Evolutionary conservation across 2,888 invertebrate genomes (phyloP), one percentile per base, ranked within the genome.

Genomic region (Microdon myrmicae): DNA sequence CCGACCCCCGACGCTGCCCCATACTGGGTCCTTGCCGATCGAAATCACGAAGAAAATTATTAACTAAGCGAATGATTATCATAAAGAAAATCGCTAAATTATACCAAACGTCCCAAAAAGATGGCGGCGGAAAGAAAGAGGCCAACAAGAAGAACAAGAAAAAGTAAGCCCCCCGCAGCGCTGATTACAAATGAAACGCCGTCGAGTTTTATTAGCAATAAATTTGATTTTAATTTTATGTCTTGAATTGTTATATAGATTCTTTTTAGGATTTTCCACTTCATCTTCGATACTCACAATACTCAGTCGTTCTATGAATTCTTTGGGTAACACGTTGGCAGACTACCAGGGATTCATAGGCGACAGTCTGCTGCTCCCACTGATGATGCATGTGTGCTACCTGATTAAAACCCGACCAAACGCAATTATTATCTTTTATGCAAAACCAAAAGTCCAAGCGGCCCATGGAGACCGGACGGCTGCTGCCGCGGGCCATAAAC

Each of bases 181-280:
- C 13, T 44, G 44, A 49, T 49, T 39, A 29, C 55, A 45, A 55
- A 61, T 55, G 49, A 61, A 61, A 61, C 55, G 49, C 55, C 49
- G 48, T 55, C 55, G 49, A 44, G 17, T 45, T 61, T 55, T 38
- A 55, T 39, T 41, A 49, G 20, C 49, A 25, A 61, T 61, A 61
- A 61, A 61, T 61, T 61, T 49, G 37, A 19, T 14, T 51, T 45
- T 39, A 45, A 41, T 39, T 61, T 51, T 39, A 28, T n/a, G 37
- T 41, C 16, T 47, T 45, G 45, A 39, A 32, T 45, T 22, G 32
- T 38, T 1, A 26, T 34, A 20, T 12, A 9, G 25, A 31, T 16
- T 32, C 5, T 39, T 9, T 1, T 22, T 23, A 35, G 16, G 17
- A 16, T 20, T 51, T 43, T 37, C 17, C 14, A 13, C 9, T 31